Evolutionary conservation across 2,797 vertebrate species (phyloP), one percentile per base, ranked within the genome.

Genomic region (Poeciliopsis turneri): DNA sequence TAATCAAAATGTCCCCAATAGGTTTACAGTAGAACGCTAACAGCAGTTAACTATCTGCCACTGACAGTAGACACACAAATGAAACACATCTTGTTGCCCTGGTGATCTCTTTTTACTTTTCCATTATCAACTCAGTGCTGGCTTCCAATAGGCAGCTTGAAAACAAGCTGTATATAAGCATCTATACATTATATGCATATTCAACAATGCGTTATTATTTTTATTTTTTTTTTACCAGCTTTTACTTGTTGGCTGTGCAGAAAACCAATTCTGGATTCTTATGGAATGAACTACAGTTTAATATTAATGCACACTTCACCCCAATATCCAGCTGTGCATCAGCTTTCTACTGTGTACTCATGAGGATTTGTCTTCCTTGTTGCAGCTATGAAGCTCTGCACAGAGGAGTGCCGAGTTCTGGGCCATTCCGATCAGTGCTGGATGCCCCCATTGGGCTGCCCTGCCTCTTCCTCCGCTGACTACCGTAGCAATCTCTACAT

Each of bases 341-440:
- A 43, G 46, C 49, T 73, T 41, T 41, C 12, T 2, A 7, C 20
- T 33, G 20, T 75, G 74, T n/a, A 73, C 75, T 84, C 18, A 84
- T 33, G 7, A 66, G 13, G 43, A 6, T 75, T 78, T 87, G 10
- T 82, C 1, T 85, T 16, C 76, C 25, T 80, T 9, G 77, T 20
- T 45, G 0, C 93, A 99, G 98, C 97, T 0, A 99, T 97, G 97
- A 94, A 97, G 77, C 94, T 97, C 28, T 99, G 98, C 93, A 99
- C 98, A 0, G 98, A 99, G 51, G 98, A 99, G 85, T 99, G 98
- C 88, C 93, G 97, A 4, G 96, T 99, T 59, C 95, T 99, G 68
- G 98, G 98, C 4, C 98, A 99, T 89, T 99, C 98, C 0, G 98
- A 99, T 91, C 98, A 99, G 92, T 99, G 98, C 92, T 99, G 98